Conservation (phyloP, 2,797 vertebrate species). For the Pseudochirops cupreus region DNA sequence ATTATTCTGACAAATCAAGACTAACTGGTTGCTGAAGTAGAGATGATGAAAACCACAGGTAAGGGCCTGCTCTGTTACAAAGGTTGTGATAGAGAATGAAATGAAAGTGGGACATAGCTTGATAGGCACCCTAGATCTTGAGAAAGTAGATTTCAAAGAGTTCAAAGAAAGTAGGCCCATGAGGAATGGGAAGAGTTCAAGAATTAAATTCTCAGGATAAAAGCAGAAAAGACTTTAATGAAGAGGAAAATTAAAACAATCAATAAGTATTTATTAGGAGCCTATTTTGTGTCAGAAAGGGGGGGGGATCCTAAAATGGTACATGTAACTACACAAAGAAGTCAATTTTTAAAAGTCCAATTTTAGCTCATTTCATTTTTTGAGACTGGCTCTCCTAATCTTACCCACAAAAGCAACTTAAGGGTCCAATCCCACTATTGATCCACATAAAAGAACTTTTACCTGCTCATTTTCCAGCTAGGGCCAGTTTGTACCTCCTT, state of each 20-base stretch:
- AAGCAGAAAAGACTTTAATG: background rate
- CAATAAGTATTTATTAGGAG: background rate
- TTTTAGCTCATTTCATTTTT: background rate
- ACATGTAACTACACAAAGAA: background rate
- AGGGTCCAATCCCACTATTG: background rate
- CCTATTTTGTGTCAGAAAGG: background rate
- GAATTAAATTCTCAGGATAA: background rate
- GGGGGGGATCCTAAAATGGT: background rate
- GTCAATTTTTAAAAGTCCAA: background rate
- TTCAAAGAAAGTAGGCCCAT: background rate
- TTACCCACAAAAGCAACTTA: background rate
- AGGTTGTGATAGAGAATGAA: background rate
- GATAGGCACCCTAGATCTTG: background rate
- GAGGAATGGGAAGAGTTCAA: background rate
- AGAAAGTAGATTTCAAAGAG: background rate
- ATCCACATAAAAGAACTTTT: background rate
- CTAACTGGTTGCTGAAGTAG: too few relatives aligned
- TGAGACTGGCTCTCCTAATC: background rate
- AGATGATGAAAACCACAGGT: background rate
- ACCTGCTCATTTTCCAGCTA: background rate
- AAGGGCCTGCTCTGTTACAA: background rate
- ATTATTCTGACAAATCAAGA: background rate
- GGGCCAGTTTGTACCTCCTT: background rate
- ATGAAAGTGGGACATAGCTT: background rate
- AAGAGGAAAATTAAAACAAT: background rate